Base-by-base conservation (phyloP, 2,797 vertebrate genomes). In the Protosalanx chinensis region DNA sequence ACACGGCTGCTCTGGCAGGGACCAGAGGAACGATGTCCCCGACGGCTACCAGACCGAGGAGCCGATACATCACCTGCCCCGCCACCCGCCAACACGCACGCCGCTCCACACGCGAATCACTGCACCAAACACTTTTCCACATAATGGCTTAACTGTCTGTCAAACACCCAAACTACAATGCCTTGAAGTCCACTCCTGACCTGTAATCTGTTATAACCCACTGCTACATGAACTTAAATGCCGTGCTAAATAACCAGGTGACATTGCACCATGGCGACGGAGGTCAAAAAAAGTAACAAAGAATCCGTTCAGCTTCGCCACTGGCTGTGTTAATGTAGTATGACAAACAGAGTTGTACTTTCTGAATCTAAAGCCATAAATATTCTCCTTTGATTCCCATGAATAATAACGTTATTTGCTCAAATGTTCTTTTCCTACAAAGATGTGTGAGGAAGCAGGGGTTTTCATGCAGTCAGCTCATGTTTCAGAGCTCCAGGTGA, bases 351-450 rank as follows among this genome's bases (percentile, higher is more conserved):
- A 59, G 57, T n/a, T 20, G 8, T 59, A 23, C n/a, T 20, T 29
- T 3, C 57, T 20, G 3, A 18, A 53, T 53, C 51, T 1, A 53
- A 53, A n/a, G 18, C 5, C 51, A 53, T 16, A 53, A 16, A n/a
- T 15, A n/a, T 53, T 53, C 51, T n/a, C 18, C 15, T 53, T 53
- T n/a, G 13, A 13, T 58, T 20, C 16, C 56, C 32, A 20, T 30
- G 35, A 73, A 78, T 73, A 82, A 78, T 68, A 68, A 71, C 41
- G 0, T 35, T 76, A 72, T 78, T 71, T 78, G 81, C 78, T 70
- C 65, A 56, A 18, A 20, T 74, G 49, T 58, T 20, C 35, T 74
- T 58, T 79, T 78, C 70, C 69, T 77, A 74, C 69, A 76, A 76
- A 49, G 18, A 58, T 62, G 60, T 18, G 23, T 27, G 23, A 27